Evolutionary conservation across 2,888 invertebrate genomes (phyloP), one percentile per base, ranked within the genome.

Genomic region (Aporophyla lueneburgensis): DNA sequence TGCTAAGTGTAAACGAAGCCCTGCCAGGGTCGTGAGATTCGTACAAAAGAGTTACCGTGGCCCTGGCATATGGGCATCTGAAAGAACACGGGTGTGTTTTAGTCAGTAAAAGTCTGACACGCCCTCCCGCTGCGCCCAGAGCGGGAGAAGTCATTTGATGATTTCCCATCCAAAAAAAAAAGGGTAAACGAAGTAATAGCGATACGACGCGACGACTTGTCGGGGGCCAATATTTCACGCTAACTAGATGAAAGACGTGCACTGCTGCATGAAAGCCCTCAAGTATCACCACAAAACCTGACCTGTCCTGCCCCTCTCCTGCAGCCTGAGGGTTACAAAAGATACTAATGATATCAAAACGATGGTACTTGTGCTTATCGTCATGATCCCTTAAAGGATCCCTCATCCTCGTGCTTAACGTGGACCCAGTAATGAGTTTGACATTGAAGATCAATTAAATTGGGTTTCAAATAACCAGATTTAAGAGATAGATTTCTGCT

Each of bases 371-470:
- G 4, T 40, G 7, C 16, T 71, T 19, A 46, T n/a, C 43, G 19
- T 49, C 14, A 21, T 1, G 16, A 54, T n/a, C 19, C 7, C n/a
- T n/a, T 71, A 33, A 43, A 21, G 9, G 6, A 5, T 12, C 24
- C 43, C 7, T 27, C 33, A 56, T n/a, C 14, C 12, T 12, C n/a
- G 14, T 24, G 9, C 33, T 71, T 51, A 12, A 40, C 33, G 4
- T n/a, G 21, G 51, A 16, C 43, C 19, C 51, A 54, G 9, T 58
- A 58, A 78, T 78, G 56, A 51, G 14, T 10, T 51, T n/a, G 10
- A 76, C n/a, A 67, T 59, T 51, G 66, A 78, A 78, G 14, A 43
- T 78, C 27, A 14, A 76, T 78, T 43, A 33, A 40, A n/a, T 0
- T 21, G 27, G n/a, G 24, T 58, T 76, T 77, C 14, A 27, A 63